Conservation (phyloP, 2,113 vertebrate genomes). For the Anoplopoma fimbria region DNA sequence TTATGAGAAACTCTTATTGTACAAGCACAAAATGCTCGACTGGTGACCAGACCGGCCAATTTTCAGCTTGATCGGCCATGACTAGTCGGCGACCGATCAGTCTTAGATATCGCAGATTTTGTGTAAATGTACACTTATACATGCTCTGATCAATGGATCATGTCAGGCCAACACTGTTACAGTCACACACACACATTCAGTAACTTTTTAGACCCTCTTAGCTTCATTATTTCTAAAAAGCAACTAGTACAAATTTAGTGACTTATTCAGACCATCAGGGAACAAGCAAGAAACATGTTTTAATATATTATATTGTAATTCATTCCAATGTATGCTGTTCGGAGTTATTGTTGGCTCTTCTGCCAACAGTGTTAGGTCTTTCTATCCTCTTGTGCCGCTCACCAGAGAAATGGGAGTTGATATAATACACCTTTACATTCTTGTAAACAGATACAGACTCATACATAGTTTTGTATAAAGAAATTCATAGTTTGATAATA, state of each 20-base stretch:
- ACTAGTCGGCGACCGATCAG: not conserved
- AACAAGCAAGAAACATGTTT: not conserved
- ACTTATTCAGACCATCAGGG: not conserved
- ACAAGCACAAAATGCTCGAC: not conserved
- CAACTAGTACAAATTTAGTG: too few species aligned
- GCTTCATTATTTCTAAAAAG: not conserved
- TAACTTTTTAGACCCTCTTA: not conserved
- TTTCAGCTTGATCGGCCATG: not conserved
- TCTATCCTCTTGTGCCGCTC: not conserved
- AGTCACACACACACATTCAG: not conserved
- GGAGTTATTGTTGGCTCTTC: not conserved
- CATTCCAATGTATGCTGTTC: not conserved
- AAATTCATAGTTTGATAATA: too few species aligned
- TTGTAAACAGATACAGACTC: too few species aligned
- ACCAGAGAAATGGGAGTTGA: too few species aligned
- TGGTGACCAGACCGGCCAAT: not conserved
- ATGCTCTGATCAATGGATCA: not conserved
- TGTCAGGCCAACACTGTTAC: not conserved
- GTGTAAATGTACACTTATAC: too few species aligned
- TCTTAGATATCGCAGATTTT: not conserved
- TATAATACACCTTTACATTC: too few species aligned
- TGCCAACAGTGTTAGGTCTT: not conserved
- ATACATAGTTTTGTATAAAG: too few species aligned
- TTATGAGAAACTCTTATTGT: constrained; percentile 7
- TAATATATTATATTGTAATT: not conserved